phyloP scores from a whole-genome alignment of 2,888 invertebrate genomes.

The Fabriciana adippe region DNA sequence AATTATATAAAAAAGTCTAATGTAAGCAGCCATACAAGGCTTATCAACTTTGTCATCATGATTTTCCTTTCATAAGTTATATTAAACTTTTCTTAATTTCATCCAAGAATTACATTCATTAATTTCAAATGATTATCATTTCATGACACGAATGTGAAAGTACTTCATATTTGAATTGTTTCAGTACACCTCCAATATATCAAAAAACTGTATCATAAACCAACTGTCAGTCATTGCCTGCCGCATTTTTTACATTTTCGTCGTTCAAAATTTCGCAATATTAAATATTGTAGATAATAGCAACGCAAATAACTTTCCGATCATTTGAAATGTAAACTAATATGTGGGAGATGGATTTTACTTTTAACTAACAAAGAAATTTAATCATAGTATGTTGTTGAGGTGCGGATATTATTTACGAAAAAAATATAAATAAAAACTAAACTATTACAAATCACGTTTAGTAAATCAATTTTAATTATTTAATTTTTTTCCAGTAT shows the following conservation, averaged over 20 bases:
- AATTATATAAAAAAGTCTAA: too few relatives aligned
- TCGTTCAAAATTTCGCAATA: constrained; percentile 51
- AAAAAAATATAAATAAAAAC: constrained; percentile 2
- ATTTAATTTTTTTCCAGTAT: constrained; percentile 84
- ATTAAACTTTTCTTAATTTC: too few relatives aligned
- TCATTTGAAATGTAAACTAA: constrained; percentile 71
- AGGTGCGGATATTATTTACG: constrained; percentile 6
- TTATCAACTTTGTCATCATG: too few relatives aligned
- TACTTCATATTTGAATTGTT: neutral
- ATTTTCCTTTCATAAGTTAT: too few relatives aligned
- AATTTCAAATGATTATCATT: too few relatives aligned
- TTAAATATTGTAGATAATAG: constrained; percentile 61
- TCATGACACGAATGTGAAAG: too few relatives aligned
- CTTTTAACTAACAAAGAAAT: constrained; percentile 36
- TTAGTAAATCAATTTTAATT: neutral
- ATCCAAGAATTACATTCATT: too few relatives aligned
- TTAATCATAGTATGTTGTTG: neutral
- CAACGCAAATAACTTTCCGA: constrained; percentile 75
- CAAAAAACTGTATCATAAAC: constrained; percentile 1
- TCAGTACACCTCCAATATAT: neutral
- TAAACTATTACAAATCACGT: too few relatives aligned
- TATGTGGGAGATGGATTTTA: constrained; percentile 67
- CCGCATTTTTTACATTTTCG: constrained; percentile 42
- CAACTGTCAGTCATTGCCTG: constrained; percentile 59
- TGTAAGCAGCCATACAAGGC: too few relatives aligned